Evolutionary conservation across 2,113 vertebrate genomes (phyloP), one percentile per base, ranked within the genome.

Genomic region (Lipotes vexillifer): DNA sequence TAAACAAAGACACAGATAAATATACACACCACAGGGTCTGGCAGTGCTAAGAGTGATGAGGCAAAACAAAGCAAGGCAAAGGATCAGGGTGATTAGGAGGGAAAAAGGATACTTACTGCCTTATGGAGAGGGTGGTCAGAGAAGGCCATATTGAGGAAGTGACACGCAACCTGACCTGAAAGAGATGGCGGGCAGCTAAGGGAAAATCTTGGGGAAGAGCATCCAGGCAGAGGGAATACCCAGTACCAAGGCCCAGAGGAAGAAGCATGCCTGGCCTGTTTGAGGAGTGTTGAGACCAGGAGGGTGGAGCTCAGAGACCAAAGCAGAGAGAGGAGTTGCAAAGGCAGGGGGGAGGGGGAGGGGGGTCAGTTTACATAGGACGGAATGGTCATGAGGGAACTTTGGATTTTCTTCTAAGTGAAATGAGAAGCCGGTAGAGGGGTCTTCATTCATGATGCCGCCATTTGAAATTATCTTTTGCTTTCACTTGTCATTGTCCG

Each of bases 21-120:
- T 18, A 11, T 0, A 74, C 9, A 3, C 4, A 2, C 11, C 0
- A 1, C 18, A 17, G 44, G 15, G 29, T 3, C 23, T 3, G 27
- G 29, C 7, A 0, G 49, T 12, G 14, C 63, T 75, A 1, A 49
- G 36, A 52, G 1, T 9, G 7, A 21, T 1, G 44, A 49, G 61
- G 9, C 27, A 17, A 59, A 74, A 27, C 3, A 36, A 25, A 57
- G 46, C 11, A 0, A 52, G 41, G 31, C 21, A n/a, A n/a, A n/a
- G 57, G 61, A 41, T 52, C 0, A 5, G 44, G 6, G 57, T 5
- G 69, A 36, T 1, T 15, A 3, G 25, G 10, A 3, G 4, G 7
- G 44, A 18, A 1, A 33, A 27, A 3, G 65, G 78, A 21, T 52
- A 17, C 52, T 52, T 2, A 4, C 15, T 66, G 1, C 33, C 12